phyloP scores from a whole-genome alignment of 1,140 invertebrate genomes.

The Ruditapes philippinarum region DNA sequence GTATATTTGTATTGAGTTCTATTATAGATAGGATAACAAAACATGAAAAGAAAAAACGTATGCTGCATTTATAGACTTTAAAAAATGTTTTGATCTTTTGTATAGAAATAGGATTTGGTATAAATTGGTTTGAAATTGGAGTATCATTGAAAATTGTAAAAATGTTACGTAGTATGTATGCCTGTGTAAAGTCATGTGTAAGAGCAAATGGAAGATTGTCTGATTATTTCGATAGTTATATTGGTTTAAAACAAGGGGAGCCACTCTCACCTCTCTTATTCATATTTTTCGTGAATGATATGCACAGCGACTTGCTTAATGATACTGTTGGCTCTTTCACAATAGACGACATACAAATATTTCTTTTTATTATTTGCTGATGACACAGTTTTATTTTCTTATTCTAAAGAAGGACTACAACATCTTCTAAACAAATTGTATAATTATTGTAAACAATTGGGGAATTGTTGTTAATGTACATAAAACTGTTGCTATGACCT shows the following conservation, averaged over 20 bases:
- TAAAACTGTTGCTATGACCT: not conserved
- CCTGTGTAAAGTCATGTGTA: slow-evolving; percentile 9
- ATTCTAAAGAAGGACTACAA: not conserved
- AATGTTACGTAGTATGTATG: slow-evolving; percentile 32
- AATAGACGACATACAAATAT: not conserved
- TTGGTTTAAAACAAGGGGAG: slow-evolving; percentile 18
- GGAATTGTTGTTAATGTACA: not conserved
- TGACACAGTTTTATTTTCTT: slow-evolving; percentile 15
- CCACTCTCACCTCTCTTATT: slow-evolving; percentile 32
- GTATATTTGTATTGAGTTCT: slow-evolving; percentile 38
- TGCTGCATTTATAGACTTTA: not conserved
- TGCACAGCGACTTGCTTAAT: not conserved
- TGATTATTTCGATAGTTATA: slow-evolving; percentile 3
- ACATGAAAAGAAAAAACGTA: slow-evolving; percentile 35
- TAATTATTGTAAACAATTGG: not conserved
- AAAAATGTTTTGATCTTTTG: not conserved
- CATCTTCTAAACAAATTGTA: not conserved
- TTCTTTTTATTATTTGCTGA: not conserved
- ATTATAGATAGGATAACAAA: slow-evolving; percentile 31
- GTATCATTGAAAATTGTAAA: slow-evolving; percentile 22
- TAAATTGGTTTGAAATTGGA: not conserved
- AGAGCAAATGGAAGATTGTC: not conserved
- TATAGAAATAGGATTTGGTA: no score
- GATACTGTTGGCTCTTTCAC: not conserved
- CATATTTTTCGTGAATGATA: slow-evolving; percentile 42